A percentile compares a stretch with the other conserved stretches of the same genome.
These are phyloP conservation scores for Atractosteus spatula DNA, from an alignment of 2,113 vertebrate species.

Conservation along the genomic window DNA sequence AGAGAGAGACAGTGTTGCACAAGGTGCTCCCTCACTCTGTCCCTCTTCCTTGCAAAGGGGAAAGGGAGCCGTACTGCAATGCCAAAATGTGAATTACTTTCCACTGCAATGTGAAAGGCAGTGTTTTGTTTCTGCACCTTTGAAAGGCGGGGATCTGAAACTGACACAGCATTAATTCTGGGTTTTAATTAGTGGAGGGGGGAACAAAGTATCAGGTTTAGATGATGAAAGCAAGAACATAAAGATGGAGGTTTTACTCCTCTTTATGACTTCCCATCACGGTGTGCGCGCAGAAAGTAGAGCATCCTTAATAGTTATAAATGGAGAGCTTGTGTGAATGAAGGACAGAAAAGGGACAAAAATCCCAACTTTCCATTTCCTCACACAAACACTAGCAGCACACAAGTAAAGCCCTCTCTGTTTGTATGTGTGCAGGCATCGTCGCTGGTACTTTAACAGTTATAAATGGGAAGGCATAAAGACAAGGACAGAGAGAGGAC, in stretches of 20 bases:
- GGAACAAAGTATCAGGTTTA: slow-evolving; percentile 37
- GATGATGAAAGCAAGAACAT: neutral
- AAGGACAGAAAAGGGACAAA: slow-evolving; percentile 49
- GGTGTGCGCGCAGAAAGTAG: slow-evolving; percentile 47
- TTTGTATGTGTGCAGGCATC: slow-evolving; percentile 23
- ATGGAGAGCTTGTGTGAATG: slow-evolving; percentile 29
- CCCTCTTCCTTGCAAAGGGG: slow-evolving; percentile 32
- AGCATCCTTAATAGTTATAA: slow-evolving; percentile 60
- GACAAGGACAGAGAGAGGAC: slow-evolving; percentile 67
- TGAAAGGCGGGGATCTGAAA: neutral
- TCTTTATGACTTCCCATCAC: slow-evolving; percentile 49
- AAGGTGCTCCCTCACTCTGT: neutral
- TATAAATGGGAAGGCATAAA: slow-evolving; percentile 59
- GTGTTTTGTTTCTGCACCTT: neutral
- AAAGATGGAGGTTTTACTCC: slow-evolving; percentile 28
- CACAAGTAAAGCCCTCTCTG: slow-evolving; percentile 7
- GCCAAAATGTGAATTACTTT: slow-evolving; percentile 1
- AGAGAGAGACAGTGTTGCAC: slow-evolving; percentile 23
- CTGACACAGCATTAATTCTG: slow-evolving; percentile 16
- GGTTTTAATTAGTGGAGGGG: slow-evolving; percentile 36
- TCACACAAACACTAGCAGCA: slow-evolving; percentile 14
- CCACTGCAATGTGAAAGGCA: slow-evolving; percentile 15
- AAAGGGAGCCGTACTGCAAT: slow-evolving; percentile 34
- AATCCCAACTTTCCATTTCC: slow-evolving; percentile 6
- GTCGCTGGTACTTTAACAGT: slow-evolving; percentile 41